A percentile compares a stretch with the other conserved stretches of the same genome.
Conservation (phyloP, 2,113 vertebrate species). For the Melanotaenia duboulayi region DNA sequence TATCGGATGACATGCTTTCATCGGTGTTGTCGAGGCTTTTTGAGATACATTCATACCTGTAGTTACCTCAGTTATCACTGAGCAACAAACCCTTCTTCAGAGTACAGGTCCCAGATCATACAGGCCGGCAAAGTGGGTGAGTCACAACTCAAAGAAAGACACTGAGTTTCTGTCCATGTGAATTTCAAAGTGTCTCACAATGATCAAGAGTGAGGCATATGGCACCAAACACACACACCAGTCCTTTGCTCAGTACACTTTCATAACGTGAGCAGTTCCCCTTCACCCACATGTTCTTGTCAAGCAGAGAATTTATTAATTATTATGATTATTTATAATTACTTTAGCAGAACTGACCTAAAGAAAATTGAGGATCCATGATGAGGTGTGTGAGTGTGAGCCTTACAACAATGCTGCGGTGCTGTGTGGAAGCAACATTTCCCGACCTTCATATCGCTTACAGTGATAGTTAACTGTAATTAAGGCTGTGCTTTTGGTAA, state of each 20-base stretch:
- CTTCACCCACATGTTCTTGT: slow-evolving; percentile 37
- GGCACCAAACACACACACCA: background rate
- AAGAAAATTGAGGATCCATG: slow-evolving; percentile 1
- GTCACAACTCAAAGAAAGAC: slow-evolving; percentile 61
- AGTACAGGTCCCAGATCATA: slow-evolving; percentile 6
- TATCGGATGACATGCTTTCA: too few relatives aligned
- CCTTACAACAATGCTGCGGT: slow-evolving; percentile 6
- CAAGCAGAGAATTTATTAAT: background rate
- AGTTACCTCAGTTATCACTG: background rate
- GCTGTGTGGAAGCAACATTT: slow-evolving; percentile 42
- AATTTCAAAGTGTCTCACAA: slow-evolving; percentile 36
- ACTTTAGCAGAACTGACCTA: slow-evolving; percentile 17
- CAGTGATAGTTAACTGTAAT: slow-evolving; percentile 63
- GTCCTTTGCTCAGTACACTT: slow-evolving; percentile 10
- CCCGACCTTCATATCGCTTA: slow-evolving; percentile 47
- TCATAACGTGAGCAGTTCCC: slow-evolving; percentile 29
- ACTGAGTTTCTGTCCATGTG: slow-evolving; percentile 26
- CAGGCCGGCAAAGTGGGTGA: slow-evolving; percentile 30
- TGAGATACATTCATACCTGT: background rate
- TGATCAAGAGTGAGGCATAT: slow-evolving; percentile 28
- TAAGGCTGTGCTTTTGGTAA: slow-evolving; percentile 72
- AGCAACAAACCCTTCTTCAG: background rate
- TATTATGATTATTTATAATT: too few relatives aligned
- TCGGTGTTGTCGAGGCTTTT: too few relatives aligned
- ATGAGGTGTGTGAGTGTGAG: background rate